A percentile compares a stretch with the other conserved stretches of the same genome.
Conservation (phyloP, 1,140 invertebrate genomes). For the Lordiphosa mommai region DNA sequence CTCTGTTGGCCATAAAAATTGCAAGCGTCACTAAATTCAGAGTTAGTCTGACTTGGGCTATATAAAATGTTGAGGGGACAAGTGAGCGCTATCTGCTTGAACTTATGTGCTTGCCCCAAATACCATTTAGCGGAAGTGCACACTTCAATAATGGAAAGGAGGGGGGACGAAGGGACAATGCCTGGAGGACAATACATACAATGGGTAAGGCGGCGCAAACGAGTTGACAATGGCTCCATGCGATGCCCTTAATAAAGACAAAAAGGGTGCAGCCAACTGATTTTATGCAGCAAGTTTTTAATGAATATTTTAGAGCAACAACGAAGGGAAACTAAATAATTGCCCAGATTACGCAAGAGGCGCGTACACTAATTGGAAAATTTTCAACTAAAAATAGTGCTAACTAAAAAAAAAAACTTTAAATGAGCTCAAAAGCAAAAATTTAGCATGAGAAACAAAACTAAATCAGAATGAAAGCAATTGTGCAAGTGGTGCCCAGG, state of each 20-base stretch:
- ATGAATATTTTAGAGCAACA: slow-evolving; percentile 42
- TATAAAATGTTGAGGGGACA: background rate
- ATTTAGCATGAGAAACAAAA: slow-evolving; percentile 24
- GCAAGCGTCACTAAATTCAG: slow-evolving; percentile 60
- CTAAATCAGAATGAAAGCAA: slow-evolving; percentile 66
- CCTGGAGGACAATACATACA: slow-evolving; percentile 38
- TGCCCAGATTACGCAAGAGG: slow-evolving; percentile 13
- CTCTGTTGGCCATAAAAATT: slow-evolving; percentile 60
- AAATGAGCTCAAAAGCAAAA: slow-evolving; percentile 29
- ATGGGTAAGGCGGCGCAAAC: slow-evolving; percentile 20
- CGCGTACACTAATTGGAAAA: slow-evolving; percentile 54
- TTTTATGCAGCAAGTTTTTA: slow-evolving; percentile 24
- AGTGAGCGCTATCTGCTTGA: slow-evolving; percentile 22
- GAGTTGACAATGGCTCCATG: slow-evolving; percentile 21
- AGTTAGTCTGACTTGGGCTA: slow-evolving; percentile 12
- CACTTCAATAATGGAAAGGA: slow-evolving; percentile 64
- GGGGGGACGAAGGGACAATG: slow-evolving; percentile 3
- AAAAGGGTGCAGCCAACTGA: slow-evolving; percentile 34
- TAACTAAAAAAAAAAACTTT: slow-evolving; percentile 38
- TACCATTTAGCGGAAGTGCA: slow-evolving; percentile 70
- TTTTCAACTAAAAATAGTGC: slow-evolving; percentile 46
- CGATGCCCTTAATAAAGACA: slow-evolving; percentile 30
- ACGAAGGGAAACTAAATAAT: slow-evolving; percentile 15
- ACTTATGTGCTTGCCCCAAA: slow-evolving; percentile 69
- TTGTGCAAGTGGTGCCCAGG: slow-evolving; percentile 54